Evolutionary conservation across 2,888 invertebrate genomes (phyloP), one percentile per base, ranked within the genome.

Genomic region (Vesta saturnalis): DNA sequence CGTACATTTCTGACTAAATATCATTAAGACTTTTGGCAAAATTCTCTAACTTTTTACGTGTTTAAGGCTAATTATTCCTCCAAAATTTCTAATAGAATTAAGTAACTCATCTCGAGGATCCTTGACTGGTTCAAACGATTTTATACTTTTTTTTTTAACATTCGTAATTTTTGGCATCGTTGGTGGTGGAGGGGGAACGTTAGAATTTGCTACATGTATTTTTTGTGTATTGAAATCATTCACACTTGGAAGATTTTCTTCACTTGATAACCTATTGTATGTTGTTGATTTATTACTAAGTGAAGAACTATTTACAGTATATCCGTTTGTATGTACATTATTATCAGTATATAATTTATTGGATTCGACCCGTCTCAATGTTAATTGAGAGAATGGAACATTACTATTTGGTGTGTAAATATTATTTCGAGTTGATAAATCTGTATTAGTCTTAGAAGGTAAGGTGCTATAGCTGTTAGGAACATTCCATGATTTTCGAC

Each of bases 31-130:
- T 12, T 23, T 22, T 5, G 47, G 35, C 76, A 74, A 79, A 5
- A 8, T 6, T 5, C 18, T 39, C 30, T 19, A 60, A 12, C 46
- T 75, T 77, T 81, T 82, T 16, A 74, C 79, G 54, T 79, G 70
- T 69, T 76, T 81, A 46, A 84, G 74, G 19, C 84, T 83, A 64
- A 83, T 83, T 65, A 83, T 83, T 4, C 84, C 84, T 10, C 91
- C 91, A 72, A 92, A 93, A 79, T 87, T 90, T 72, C 92, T 85
- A 77, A 94, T 94, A 15, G 92, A 91, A 58, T 89, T 87, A 81
- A 94, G 83, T 30, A 94, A 84, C 76, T 89, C 87, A 74, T 91
- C 89, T 54, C 92, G 85, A 0, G 90, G 86, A 81, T 92, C 91
- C 1, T 82, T 76, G 54, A 80, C 78, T 16, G 73, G 66, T 35